These are phyloP conservation scores for Pheosia tremula DNA, from an alignment of 2,888 invertebrate species.

Conservation along the genomic window DNA sequence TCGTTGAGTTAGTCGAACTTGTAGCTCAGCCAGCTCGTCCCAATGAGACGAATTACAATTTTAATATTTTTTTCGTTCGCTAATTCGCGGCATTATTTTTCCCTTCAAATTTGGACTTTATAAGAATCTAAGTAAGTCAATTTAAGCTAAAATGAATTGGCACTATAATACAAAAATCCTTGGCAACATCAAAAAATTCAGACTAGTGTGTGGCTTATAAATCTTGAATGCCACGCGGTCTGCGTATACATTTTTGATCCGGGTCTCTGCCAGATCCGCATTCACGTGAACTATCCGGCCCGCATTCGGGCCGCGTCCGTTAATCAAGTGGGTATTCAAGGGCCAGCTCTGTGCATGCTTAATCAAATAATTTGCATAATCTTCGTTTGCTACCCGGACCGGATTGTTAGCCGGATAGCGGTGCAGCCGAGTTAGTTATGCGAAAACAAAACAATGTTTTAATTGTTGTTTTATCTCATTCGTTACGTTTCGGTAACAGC, in stretches of 20 bases:
- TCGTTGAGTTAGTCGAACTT: too few relatives aligned
- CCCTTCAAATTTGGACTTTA: too few relatives aligned
- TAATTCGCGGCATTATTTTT: too few relatives aligned
- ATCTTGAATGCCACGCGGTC: constrained; percentile 16
- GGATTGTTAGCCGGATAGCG: constrained; percentile 29
- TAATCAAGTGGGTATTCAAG: constrained; percentile 52
- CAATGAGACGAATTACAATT: too few relatives aligned
- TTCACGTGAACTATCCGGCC: constrained; percentile 30
- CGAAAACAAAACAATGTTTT: constrained; percentile 29
- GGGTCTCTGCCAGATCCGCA: background rate
- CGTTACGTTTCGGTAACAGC: constrained; percentile 14
- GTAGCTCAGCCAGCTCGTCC: too few relatives aligned
- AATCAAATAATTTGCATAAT: constrained; percentile 52
- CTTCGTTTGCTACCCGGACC: constrained; percentile 40
- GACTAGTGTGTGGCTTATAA: background rate
- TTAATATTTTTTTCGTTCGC: too few relatives aligned
- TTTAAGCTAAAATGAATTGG: too few relatives aligned
- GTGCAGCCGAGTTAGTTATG: constrained; percentile 29
- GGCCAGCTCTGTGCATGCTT: constrained; percentile 37
- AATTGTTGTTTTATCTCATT: constrained; percentile 32
- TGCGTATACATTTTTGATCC: constrained; percentile 8
- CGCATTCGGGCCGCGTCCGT: constrained; percentile 41
- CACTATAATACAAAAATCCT: background rate
- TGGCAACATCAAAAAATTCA: background rate
- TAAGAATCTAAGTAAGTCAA: too few relatives aligned